These are phyloP conservation scores for Theonella swinhoei DNA, from an alignment of 37 sponge, comb jelly and placozoan genomes.

Conservation along the genomic window DNA sequence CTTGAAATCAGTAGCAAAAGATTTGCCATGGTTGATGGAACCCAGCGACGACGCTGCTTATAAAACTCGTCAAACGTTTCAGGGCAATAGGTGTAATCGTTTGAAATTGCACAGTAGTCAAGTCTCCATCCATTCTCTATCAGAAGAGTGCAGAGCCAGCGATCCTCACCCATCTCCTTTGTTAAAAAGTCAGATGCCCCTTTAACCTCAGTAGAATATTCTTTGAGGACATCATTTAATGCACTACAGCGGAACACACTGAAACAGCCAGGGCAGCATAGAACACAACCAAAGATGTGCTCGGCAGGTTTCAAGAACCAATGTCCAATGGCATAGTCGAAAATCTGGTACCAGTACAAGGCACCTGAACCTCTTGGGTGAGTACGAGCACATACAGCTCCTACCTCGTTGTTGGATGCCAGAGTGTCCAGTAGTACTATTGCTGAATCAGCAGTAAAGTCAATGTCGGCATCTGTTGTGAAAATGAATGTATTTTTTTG, in stretches of 20 bases:
- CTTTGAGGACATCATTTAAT: constrained; percentile 55
- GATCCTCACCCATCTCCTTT: constrained; percentile 94
- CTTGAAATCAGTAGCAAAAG: constrained; percentile 57
- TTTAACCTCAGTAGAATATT: constrained; percentile 59
- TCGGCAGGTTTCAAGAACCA: constrained; percentile 87
- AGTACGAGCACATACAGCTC: constrained; percentile 85
- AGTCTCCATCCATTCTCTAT: constrained; percentile 82
- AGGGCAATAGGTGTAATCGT: constrained; percentile 82
- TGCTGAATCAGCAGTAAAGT: constrained; percentile 79
- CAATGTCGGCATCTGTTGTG: constrained; percentile 93
- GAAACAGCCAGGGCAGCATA: constrained; percentile 92
- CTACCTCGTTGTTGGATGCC: constrained; percentile 66
- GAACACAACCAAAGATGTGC: constrained; percentile 83
- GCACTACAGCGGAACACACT: constrained; percentile 82
- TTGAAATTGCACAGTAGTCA: constrained; percentile 78
- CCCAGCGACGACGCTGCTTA: constrained; percentile 86
- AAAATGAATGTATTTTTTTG: constrained; percentile 78
- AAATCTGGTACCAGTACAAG: constrained; percentile 89
- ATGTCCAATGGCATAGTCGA: constrained; percentile 90
- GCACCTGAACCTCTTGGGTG: constrained; percentile 82
- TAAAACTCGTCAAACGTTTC: constrained; percentile 80
- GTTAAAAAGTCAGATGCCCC: constrained; percentile 76
- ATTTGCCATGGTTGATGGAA: constrained; percentile 87
- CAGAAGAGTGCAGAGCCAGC: constrained; percentile 91
- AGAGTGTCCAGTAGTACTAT: constrained; percentile 73